Evolutionary conservation across 2,113 vertebrate species (phyloP).

Genomic region (Chunga burmeisteri): DNA sequence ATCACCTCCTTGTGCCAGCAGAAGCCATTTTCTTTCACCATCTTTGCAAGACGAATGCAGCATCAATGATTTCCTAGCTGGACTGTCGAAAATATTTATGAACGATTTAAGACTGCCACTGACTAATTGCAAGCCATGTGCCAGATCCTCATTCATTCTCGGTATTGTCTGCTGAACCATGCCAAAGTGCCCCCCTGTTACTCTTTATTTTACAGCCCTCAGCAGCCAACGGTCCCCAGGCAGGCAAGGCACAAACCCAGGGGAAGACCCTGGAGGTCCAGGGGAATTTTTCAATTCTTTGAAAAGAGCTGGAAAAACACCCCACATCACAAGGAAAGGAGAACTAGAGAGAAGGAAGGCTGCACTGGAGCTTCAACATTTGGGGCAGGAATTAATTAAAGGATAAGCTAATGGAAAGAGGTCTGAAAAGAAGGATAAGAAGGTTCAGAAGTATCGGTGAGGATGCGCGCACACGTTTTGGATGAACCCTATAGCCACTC

Average conservation of each 20-base stretch:
- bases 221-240: not conserved
- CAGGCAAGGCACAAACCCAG: not conserved
- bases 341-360: not conserved
- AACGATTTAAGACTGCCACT: not conserved
- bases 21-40: not conserved
- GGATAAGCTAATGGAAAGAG: not conserved
- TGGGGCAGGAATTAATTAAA: not conserved
- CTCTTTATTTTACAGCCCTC: not conserved
- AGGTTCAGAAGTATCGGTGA: not conserved
- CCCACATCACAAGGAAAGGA: not conserved
- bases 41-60: not conserved
- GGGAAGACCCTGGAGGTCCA: not conserved
- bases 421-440: not conserved
- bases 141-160: not conserved
- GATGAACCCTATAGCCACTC: not conserved
- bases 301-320: not conserved
- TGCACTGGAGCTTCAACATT: not conserved
- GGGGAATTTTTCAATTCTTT: not conserved
- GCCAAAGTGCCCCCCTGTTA: not conserved
- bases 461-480: too few species aligned
- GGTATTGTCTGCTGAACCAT: not conserved
- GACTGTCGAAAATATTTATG: not conserved
- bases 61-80: not conserved
- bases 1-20: not conserved
- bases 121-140: not conserved